A percentile compares a stretch with the other conserved stretches of the same genome.
Conservation (phyloP, 2,797 vertebrate genomes). For the Sebastes trivittatus region DNA sequence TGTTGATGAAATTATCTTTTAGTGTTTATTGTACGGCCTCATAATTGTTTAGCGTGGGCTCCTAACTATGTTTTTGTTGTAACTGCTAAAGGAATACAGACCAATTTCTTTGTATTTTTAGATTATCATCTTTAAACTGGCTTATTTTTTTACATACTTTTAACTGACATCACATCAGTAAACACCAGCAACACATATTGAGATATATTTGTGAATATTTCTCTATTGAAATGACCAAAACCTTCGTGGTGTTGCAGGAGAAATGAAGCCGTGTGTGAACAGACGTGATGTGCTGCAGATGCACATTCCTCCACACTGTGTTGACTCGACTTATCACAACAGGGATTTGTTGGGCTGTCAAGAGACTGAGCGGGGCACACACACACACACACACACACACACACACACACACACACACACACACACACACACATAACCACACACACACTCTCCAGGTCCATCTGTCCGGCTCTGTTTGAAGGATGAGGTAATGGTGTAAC, state of each 20-base stretch:
- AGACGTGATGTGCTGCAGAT: slow-evolving; percentile 59
- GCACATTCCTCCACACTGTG: slow-evolving; percentile 75
- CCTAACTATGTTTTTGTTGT: neutral
- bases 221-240: neutral
- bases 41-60: neutral
- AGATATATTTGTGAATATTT: neutral
- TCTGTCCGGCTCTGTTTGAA: slow-evolving; percentile 56
- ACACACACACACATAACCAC: slow-evolving; percentile 3
- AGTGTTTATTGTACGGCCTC: neutral
- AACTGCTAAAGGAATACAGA: neutral
- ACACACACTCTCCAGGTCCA: slow-evolving; percentile 42
- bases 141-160: neutral
- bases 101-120: neutral
- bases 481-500: slow-evolving; percentile 76
- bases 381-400: neutral
- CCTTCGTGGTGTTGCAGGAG: neutral
- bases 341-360: slow-evolving; percentile 63
- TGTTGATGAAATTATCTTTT: neutral
- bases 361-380: slow-evolving; percentile 38
- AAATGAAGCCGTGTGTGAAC: slow-evolving; percentile 15
- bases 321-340: slow-evolving; percentile 63
- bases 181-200: neutral
- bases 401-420: slow-evolving; percentile 9
- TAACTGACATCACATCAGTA: neutral
- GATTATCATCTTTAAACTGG: neutral